Conservation (phyloP, 1,140 invertebrate genomes). For the Macrotrachela quadricornifera region DNA sequence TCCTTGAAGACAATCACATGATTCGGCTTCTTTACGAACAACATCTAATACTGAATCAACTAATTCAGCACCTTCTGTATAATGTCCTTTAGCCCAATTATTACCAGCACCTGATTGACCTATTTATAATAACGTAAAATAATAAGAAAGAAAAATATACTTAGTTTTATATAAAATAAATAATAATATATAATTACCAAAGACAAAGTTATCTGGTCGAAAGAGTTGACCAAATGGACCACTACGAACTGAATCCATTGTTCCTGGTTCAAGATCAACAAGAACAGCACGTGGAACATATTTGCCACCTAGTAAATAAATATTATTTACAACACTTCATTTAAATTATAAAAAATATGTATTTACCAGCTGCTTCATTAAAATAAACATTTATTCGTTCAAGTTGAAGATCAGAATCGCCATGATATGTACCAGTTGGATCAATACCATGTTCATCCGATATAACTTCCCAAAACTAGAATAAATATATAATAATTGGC, state of each 20-base stretch:
- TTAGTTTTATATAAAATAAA: too few species aligned
- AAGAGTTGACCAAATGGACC: conserved; percentile 42
- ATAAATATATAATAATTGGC: too few species aligned
- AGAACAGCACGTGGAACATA: conserved; percentile 73
- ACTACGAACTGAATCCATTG: conserved; percentile 74
- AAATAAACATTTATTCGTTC: conserved; percentile 78
- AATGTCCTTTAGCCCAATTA: conserved; percentile 69
- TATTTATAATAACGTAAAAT: too few species aligned
- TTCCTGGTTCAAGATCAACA: conserved; percentile 74
- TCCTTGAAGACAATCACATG: conserved; percentile 53
- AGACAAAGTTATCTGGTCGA: conserved; percentile 65
- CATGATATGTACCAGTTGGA: conserved; percentile 32
- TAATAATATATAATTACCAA: conserved; percentile 46
- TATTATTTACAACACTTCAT: too few species aligned
- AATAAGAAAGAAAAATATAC: too few species aligned
- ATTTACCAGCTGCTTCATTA: conserved; percentile 45
- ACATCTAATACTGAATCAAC: conserved; percentile 50
- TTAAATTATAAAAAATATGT: too few species aligned
- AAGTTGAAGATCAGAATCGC: conserved; percentile 40
- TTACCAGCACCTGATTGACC: conserved; percentile 50
- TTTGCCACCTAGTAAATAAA: conserved; percentile 45
- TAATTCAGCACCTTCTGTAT: conserved; percentile 36
- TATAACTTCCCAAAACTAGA: conserved; percentile 42
- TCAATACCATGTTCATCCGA: conserved; percentile 36
- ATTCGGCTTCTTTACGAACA: conserved; percentile 55